Evolutionary conservation across 23 tunicate species (phyloP), one percentile per base, ranked within the genome.

Genomic region (Trididemnum clinides): DNA sequence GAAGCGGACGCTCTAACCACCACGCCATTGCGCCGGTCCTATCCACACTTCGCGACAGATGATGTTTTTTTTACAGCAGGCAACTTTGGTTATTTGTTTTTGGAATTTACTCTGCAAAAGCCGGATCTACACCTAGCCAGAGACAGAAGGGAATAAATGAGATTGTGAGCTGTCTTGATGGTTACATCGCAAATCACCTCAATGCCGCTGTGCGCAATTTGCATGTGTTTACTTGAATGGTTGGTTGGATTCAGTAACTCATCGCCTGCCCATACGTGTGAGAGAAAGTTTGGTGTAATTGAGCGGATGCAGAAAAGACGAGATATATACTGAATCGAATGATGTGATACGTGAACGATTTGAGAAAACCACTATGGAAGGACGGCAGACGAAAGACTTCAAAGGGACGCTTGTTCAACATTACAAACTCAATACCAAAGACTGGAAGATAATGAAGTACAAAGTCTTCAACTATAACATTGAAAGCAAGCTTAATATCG

Each of bases 241-340:
- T 15, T 10, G 54, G 15, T 49, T 49, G 10, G 54, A 49, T 15
- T 49, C 54, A 10, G 54, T 49, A 49, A 49, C 54, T 10, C 54
- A 49, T 15, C 54, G 54, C 15, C 54, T 49, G 54, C 15, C 54
- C 54, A 49, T 49, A 15, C 75, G 38, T 69, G 75, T 69, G 36
- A 69, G 37, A 31, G 75, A 69, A 7, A 69, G 22, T 69, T 69
- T 33, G 75, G 75, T 20, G n/a, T 69, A 18, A 69, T 69, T 33
- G 75, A 69, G 75, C 36, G 75, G 25, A 69, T 69, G 75, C 75
- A 69, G 75, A 69, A 33, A 69, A 69, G 75, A 69, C 75, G 75
- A 10, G 75, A 69, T 30, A 33, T 69, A 10, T 7, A 30, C n/a
- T 20, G 75, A 33, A 69, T 69, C 37, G 75, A 30, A 69, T 33